Base-by-base conservation (phyloP, 2,113 vertebrate species). In the Albula glossodonta region DNA sequence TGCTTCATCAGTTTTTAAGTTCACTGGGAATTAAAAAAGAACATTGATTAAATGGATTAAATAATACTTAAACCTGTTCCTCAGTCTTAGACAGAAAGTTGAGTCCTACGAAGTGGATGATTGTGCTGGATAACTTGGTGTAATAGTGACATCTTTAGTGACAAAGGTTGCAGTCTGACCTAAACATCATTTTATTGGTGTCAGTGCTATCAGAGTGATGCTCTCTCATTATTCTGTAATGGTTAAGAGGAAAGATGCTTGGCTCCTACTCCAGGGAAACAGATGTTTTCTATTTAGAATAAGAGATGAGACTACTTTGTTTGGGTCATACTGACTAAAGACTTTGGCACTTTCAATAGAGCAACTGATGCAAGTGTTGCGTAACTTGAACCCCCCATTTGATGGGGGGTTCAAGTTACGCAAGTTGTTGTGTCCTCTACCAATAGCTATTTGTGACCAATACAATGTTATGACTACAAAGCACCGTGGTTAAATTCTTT, bases 291-390 rank as follows among this genome's bases (percentile, higher is more conserved):
- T 89, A 93, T 94, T 94, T 93, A 77, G 52, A 74, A 87, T 90
- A 87, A 88, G 87, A 90, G 94, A 95, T 92, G 95, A 93, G 93
- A 88, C 25, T 77, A 88, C 92, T 95, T 95, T 96, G 93, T 96
- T 92, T 93, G 78, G 50, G 91, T 51, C 78, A 87, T 78, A 1
- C n/a, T 81, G n/a, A 83, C 89, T 87, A 89, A 84, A 86, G 85
- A 56, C 87, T 90, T 86, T 89, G 88, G 89, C 25, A 77, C 87
- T 84, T 84, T 80, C 86, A 31, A 8, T 56, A 56, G 31, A 41
- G 31, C 1, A 56, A 56, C 41, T 52, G 81, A 83, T 7, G 41
- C 41, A 31, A 41, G 41, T 79, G 78, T 79, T 31, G 41, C 78
- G 12, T 12, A 79, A 79, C 25, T 12, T 79, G 25, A 5, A 5